Percentiles rank a stretch among this genome's conserved stretches.
Conservation (phyloP, 1,140 invertebrate genomes). For the Bombus sibiricus region DNA sequence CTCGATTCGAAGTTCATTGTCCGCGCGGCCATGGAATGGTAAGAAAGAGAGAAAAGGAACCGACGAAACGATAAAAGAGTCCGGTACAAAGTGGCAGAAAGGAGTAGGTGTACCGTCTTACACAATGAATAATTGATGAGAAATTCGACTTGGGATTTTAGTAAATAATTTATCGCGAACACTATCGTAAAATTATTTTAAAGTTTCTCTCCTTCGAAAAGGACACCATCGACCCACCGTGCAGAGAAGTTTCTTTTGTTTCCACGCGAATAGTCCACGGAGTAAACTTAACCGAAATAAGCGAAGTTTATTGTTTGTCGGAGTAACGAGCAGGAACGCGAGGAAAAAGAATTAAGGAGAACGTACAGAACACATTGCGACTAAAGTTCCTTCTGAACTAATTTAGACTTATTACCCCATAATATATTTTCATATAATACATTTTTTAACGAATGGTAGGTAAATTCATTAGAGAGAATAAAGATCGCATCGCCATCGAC, state of each 20-base stretch:
- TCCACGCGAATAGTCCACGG: background rate
- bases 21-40: background rate
- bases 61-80: constrained; percentile 13
- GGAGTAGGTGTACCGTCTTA: background rate
- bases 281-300: constrained; percentile 10
- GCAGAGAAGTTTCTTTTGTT: constrained; percentile 15
- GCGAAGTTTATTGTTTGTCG: constrained; percentile 24
- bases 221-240: background rate
- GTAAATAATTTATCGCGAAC: constrained; percentile 45
- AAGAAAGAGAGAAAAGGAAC: background rate
- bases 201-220: background rate
- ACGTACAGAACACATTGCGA: background rate
- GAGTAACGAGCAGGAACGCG: background rate
- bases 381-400: background rate
- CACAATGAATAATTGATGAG: constrained; percentile 49
- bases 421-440: background rate
- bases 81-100: constrained; percentile 42
- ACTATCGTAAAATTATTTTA: constrained; percentile 28
- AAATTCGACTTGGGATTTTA: constrained; percentile 40
- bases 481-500: background rate
- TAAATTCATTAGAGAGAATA: background rate
- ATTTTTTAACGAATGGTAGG: background rate
- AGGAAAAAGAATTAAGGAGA: background rate
- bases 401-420: background rate
- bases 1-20: constrained; percentile 32